Conservation (phyloP, 2,797 vertebrate species). For the Poecilia picta region DNA sequence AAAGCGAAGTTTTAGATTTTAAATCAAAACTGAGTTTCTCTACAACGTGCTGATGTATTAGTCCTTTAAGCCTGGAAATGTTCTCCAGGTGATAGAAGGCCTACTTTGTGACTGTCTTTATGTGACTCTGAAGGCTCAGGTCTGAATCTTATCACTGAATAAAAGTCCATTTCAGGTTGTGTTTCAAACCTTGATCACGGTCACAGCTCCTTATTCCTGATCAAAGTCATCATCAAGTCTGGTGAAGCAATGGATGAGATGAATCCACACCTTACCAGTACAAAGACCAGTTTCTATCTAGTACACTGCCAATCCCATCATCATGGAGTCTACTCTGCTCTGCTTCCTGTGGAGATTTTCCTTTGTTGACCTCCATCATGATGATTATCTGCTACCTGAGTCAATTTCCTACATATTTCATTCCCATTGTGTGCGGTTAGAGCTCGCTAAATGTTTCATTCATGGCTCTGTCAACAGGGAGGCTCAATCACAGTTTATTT, state of each 20-base stretch:
- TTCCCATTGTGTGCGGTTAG: not conserved
- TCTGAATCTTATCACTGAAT: not conserved
- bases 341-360: not conserved
- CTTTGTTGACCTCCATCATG: not conserved
- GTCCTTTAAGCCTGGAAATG: no score
- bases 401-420: not conserved
- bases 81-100: no score
- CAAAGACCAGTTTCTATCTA: not conserved
- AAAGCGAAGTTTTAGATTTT: no score
- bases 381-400: not conserved
- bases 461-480: not conserved
- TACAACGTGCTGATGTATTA: no score
- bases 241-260: not conserved
- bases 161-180: not conserved
- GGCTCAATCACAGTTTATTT: conserved; percentile 49
- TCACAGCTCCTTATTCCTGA: not conserved
- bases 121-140: not conserved
- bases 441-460: conserved; percentile 26
- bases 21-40: no score
- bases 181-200: not conserved
- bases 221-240: not conserved
- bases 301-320: not conserved
- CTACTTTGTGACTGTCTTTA: no score
- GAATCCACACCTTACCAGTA: not conserved
- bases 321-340: not conserved